These are phyloP conservation scores for Lepus oiostolus DNA, from an alignment of 2,797 vertebrate species.

Conservation along the genomic window DNA sequence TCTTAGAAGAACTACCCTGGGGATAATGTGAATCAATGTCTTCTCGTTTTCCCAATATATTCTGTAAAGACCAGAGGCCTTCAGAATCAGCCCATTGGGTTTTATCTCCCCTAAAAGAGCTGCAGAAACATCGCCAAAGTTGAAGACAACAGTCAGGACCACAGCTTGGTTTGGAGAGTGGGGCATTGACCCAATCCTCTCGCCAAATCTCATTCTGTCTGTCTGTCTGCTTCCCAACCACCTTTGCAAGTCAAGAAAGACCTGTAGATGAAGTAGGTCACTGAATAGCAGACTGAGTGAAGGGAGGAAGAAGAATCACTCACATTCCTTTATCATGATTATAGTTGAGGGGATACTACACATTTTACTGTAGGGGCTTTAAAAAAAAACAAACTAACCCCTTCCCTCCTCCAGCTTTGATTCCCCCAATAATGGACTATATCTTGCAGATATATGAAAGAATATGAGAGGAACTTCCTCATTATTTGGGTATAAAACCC, in stretches of 20 bases:
- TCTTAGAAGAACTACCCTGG: constrained; percentile 47
- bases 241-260: background rate
- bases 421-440: background rate
- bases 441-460: background rate
- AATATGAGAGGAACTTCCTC: background rate
- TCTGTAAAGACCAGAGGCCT: background rate
- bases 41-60: background rate
- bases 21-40: background rate
- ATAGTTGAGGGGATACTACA: background rate
- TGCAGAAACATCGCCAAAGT: background rate
- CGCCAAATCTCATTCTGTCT: background rate
- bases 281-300: background rate
- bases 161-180: background rate
- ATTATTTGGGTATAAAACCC: background rate
- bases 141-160: background rate
- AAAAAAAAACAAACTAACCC: background rate
- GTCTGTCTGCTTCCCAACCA: background rate
- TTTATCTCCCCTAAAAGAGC: background rate
- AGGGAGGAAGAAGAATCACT: background rate
- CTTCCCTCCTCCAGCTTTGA: background rate
- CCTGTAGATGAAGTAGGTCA: background rate
- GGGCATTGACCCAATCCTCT: background rate
- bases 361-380: background rate
- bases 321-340: background rate
- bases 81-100: background rate